These are phyloP conservation scores for Cottus gobio DNA, from an alignment of 2,113 vertebrate species.

Conservation along the genomic window DNA sequence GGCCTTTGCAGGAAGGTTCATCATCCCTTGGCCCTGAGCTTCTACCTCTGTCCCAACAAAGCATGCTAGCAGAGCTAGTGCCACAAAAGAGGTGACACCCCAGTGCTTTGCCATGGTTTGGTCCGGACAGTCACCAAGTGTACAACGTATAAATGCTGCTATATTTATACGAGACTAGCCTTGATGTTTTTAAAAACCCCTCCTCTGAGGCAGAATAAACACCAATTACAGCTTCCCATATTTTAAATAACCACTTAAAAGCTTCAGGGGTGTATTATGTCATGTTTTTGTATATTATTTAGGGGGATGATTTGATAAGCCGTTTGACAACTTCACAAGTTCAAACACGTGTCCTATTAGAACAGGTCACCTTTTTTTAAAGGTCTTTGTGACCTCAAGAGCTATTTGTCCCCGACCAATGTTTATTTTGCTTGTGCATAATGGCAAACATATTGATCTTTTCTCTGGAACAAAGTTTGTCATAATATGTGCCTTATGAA, in stretches of 20 bases:
- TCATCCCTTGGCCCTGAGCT: constrained; percentile 12
- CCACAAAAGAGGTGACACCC: constrained; percentile 39
- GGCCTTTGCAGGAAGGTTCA: too few species aligned
- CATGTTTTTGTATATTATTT: constrained; percentile 2
- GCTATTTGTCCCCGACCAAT: constrained; percentile 56
- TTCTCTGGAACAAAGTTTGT: neutral
- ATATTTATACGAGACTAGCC: constrained; percentile 51
- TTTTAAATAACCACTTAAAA: constrained; percentile 14
- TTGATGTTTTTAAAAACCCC: constrained; percentile 23
- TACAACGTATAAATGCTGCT: neutral
- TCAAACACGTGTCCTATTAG: neutral
- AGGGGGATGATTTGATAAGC: neutral
- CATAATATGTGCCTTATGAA: neutral
- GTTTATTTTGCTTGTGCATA: constrained; percentile 41
- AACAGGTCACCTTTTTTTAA: neutral
- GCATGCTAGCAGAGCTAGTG: constrained; percentile 53
- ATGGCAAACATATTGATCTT: neutral
- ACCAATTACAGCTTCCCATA: constrained; percentile 30
- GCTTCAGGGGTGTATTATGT: constrained; percentile 1
- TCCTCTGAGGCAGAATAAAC: constrained; percentile 30
- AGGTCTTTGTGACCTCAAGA: constrained; percentile 43
- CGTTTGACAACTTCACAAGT: constrained; percentile 6
- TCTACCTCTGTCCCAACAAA: constrained; percentile 27
- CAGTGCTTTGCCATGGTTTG: constrained; percentile 54
- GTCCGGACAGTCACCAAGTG: constrained; percentile 32